Conservation (phyloP, 2,888 invertebrate genomes). For the Acleris emargana region DNA sequence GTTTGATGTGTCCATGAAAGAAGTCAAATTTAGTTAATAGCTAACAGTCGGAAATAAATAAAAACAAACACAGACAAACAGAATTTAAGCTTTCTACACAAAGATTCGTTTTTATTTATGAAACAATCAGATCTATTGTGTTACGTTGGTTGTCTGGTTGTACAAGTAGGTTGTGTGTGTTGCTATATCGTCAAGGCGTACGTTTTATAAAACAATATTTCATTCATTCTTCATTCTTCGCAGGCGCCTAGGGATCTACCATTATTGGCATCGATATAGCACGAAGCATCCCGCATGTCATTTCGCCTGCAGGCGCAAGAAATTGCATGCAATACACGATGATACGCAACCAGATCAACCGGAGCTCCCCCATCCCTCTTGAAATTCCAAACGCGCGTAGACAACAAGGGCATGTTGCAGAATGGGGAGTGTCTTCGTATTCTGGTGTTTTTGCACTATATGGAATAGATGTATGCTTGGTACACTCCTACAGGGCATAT, state of each 20-base stretch:
- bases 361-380: constrained; percentile 45
- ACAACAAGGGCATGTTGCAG: constrained; percentile 36
- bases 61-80: too few relatives aligned
- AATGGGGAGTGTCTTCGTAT: constrained; percentile 47
- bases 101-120: too few relatives aligned
- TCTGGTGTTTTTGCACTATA: constrained; percentile 49
- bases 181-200: too few relatives aligned
- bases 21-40: too few relatives aligned
- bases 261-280: constrained; percentile 71
- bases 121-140: too few relatives aligned
- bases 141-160: too few relatives aligned
- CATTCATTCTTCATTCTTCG: constrained; percentile 42
- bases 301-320: constrained; percentile 75
- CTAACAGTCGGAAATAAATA: too few relatives aligned
- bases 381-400: constrained; percentile 25
- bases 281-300: constrained; percentile 69
- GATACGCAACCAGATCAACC: constrained; percentile 51
- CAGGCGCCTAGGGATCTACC: constrained; percentile 53
- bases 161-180: too few relatives aligned
- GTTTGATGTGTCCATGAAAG: neutral
- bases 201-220: constrained; percentile 6
- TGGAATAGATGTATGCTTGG: constrained; percentile 53
- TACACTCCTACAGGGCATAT: constrained; percentile 72
- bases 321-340: constrained; percentile 75
- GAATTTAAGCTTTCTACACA: too few relatives aligned